phyloP scores from a whole-genome alignment of 2,888 invertebrate genomes.

The Polyommatus iphigenia region DNA sequence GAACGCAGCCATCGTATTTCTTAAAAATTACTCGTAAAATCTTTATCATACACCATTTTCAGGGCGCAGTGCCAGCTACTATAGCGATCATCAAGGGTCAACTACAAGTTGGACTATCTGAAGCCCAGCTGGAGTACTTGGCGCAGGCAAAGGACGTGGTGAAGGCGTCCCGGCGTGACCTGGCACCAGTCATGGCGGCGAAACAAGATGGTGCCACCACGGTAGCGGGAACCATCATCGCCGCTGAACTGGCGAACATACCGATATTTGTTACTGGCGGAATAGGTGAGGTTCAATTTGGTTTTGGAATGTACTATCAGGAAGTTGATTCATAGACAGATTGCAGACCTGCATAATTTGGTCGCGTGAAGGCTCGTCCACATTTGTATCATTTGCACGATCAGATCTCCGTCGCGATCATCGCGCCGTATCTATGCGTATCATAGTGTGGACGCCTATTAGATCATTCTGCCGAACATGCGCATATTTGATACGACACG shows the following conservation, averaged over 20 bases:
- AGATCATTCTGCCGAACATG: too few species aligned
- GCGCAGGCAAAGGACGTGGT: constrained; percentile 80
- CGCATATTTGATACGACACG: too few species aligned
- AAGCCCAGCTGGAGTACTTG: constrained; percentile 83
- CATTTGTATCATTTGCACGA: too few species aligned
- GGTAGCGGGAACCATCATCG: constrained; percentile 95
- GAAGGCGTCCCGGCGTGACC: constrained; percentile 94
- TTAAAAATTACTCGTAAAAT: neutral
- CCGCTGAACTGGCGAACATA: constrained; percentile 90
- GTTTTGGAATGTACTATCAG: too few species aligned
- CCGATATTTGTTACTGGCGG: constrained; percentile 97
- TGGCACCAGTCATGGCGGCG: constrained; percentile 87
- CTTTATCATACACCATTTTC: constrained; percentile 30
- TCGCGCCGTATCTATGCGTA: too few species aligned
- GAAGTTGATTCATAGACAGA: too few species aligned
- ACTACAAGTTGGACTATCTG: constrained; percentile 88
- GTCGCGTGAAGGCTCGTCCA: too few species aligned
- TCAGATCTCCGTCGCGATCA: too few species aligned
- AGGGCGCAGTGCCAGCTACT: constrained; percentile 95
- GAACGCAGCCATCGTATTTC: too few species aligned
- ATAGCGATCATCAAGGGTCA: constrained; percentile 92
- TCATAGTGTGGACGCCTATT: too few species aligned
- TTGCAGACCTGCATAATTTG: too few species aligned
- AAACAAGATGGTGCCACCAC: constrained; percentile 94
- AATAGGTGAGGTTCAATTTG: constrained; percentile 63